Conservation (phyloP, 2,888 invertebrate genomes). For the Hipparchia semele region DNA sequence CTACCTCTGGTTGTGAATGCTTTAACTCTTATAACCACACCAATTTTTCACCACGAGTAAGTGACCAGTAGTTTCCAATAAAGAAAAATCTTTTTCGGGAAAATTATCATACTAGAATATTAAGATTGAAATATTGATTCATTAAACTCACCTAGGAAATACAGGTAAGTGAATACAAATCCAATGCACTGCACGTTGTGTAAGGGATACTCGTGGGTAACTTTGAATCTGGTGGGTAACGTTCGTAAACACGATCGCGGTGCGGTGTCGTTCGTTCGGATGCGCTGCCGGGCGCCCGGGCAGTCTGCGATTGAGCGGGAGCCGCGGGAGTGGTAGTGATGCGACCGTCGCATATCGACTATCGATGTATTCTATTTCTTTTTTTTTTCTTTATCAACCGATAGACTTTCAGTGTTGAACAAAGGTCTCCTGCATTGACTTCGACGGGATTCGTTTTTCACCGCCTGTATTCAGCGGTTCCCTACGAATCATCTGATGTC, state of each 20-base stretch:
- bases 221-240: constrained; percentile 49
- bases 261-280: constrained; percentile 78
- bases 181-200: constrained; percentile 52
- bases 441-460: too few species aligned
- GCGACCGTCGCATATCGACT: constrained; percentile 39
- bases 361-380: constrained; percentile 46
- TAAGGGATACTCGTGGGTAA: constrained; percentile 14
- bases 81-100: not conserved
- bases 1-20: too few species aligned
- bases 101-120: not conserved
- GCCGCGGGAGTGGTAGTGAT: constrained; percentile 53
- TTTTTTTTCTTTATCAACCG: too few species aligned
- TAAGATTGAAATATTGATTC: not conserved
- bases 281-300: constrained; percentile 77
- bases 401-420: too few species aligned
- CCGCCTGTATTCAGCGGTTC: too few species aligned
- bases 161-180: constrained; percentile 51
- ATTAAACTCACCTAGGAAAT: constrained; percentile 49
- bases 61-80: not conserved
- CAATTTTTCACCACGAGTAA: not conserved
- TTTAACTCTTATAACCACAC: too few species aligned
- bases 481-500: too few species aligned
- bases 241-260: constrained; percentile 72
- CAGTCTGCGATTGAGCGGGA: constrained; percentile 57
- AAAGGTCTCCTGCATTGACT: too few species aligned